These are phyloP conservation scores for Hoplostethus mediterraneus DNA, from an alignment of 2,797 vertebrate genomes.

Conservation along the genomic window DNA sequence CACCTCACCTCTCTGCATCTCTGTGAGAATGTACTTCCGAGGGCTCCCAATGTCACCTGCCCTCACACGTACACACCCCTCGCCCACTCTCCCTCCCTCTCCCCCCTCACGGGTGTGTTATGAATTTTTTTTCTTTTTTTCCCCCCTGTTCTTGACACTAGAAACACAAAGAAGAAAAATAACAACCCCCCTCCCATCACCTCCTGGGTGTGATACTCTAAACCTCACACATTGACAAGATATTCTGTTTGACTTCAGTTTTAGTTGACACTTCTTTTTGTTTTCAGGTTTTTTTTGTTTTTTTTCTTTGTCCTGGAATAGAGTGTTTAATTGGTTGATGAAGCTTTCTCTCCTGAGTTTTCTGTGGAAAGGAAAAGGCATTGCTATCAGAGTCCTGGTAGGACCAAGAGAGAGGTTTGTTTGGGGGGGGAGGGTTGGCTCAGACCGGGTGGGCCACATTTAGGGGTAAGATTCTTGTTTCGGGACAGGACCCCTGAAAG, in stretches of 20 bases:
- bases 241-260: constrained; percentile 77
- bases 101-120: constrained; percentile 64
- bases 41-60: constrained; percentile 88
- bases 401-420: constrained; percentile 81
- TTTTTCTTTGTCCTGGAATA: constrained; percentile 40
- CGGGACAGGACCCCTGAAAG: constrained; percentile 73
- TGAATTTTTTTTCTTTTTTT: constrained; percentile 29
- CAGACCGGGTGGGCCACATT: constrained; percentile 81
- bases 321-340: constrained; percentile 89
- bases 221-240: constrained; percentile 67
- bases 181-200: constrained; percentile 72
- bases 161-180: constrained; percentile 70
- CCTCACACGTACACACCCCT: constrained; percentile 68
- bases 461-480: constrained; percentile 86
- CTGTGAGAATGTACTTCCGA: constrained; percentile 94
- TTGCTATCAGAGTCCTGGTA: constrained; percentile 88
- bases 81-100: constrained; percentile 51
- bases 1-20: constrained; percentile 90
- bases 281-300: constrained; percentile 4
- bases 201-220: constrained; percentile 79
- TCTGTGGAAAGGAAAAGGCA: constrained; percentile 86
- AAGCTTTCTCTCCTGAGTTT: constrained; percentile 90
- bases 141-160: constrained; percentile 66
- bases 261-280: constrained; percentile 48
- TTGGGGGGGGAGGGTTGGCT: constrained; percentile 85